These are phyloP conservation scores for Mus caroli DNA, from an alignment of 2,797 vertebrate genomes.

Conservation along the genomic window DNA sequence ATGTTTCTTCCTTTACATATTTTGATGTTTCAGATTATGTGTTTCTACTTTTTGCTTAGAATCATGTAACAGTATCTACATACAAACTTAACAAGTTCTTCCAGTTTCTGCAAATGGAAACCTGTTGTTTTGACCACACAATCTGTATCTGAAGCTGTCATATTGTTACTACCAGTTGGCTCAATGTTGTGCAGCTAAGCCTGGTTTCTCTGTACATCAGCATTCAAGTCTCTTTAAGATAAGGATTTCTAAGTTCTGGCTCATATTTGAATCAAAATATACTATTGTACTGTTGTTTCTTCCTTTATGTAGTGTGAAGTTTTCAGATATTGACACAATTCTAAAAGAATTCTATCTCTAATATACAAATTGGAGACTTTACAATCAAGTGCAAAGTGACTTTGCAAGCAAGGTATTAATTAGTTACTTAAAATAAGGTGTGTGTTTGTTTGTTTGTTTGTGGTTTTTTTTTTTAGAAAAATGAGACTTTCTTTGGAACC, in stretches of 20 bases:
- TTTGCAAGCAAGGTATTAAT: background rate
- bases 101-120: constrained; percentile 63
- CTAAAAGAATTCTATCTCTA: background rate
- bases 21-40: background rate
- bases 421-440: constrained; percentile 22
- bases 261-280: background rate
- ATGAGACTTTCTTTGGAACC: background rate
- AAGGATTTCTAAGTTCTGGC: constrained; percentile 58
- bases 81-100: constrained; percentile 68
- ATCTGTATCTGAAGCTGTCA: constrained; percentile 74
- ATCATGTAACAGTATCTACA: constrained; percentile 69
- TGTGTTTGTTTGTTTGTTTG: background rate
- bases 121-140: constrained; percentile 65
- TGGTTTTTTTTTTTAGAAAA: background rate
- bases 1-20: background rate
- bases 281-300: background rate
- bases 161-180: constrained; percentile 50
- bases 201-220: constrained; percentile 70
- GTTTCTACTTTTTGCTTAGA: constrained; percentile 57
- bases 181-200: constrained; percentile 75
- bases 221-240: constrained; percentile 71
- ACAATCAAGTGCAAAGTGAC: background rate
- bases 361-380: constrained; percentile 34
- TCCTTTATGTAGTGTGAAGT: background rate
- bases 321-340: constrained; percentile 66